phyloP scores from a whole-genome alignment of 2,797 vertebrate genomes.

The Margarornis squamiger region DNA sequence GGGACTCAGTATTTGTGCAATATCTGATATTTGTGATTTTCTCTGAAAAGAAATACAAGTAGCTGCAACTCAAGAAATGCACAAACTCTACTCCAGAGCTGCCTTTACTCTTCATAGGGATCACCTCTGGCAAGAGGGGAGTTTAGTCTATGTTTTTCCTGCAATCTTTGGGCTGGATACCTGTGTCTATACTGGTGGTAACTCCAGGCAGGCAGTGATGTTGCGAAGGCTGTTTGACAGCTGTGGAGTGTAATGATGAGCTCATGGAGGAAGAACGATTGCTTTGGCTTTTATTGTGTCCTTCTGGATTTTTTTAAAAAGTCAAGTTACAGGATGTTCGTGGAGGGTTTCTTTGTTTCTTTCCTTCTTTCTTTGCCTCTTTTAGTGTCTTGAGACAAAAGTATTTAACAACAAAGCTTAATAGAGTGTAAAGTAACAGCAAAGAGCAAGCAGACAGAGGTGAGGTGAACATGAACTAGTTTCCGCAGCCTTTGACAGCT shows the following conservation, averaged over 20 bases:
- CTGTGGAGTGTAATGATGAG: not conserved
- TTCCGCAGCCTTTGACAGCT: conserved; percentile 57
- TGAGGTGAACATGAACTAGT: conserved; percentile 33
- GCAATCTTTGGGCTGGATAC: not conserved
- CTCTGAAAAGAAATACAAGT: not conserved
- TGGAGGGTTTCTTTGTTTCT: not conserved
- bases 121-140: not conserved
- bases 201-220: not conserved
- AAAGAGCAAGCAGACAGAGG: not conserved
- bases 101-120: not conserved
- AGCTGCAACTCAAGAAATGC: not conserved
- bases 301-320: conserved; percentile 9
- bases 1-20: not conserved
- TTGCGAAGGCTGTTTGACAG: not conserved
- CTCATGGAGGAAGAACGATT: not conserved
- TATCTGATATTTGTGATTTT: not conserved
- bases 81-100: not conserved
- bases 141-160: not conserved
- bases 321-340: not conserved
- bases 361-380: not conserved
- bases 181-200: not conserved
- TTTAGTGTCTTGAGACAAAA: not conserved
- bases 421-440: conserved; percentile 5
- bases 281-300: not conserved
- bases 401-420: conserved; percentile 23